Evolutionary conservation across 2,888 invertebrate species (phyloP), one percentile per base, ranked within the genome.

Genomic region (Nowickia ferox): DNA sequence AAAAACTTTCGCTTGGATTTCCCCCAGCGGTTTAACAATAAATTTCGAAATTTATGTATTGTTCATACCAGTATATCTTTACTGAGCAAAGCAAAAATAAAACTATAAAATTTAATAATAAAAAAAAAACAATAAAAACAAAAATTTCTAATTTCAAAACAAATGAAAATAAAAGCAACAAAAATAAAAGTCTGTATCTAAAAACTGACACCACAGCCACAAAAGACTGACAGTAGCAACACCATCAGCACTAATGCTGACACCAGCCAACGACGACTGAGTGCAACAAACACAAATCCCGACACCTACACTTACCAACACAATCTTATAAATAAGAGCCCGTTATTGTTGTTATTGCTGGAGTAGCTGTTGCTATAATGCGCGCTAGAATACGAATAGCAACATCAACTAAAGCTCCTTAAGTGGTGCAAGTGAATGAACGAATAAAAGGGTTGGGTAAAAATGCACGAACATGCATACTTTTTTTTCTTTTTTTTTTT

Each of bases 401-500:
- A 75, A 63, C 63, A 77, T 38, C 63, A 79, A 71, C 53, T 55
- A 38, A 72, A 51, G 65, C 57, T 83, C 51, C 57, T 59, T 53
- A 68, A 66, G 61, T 68, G 38, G 53, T 19, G 57, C 53, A 71
- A 83, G 71, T 79, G 82, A 83, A 86, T 76, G 75, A 79, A 86
- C 85, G 85, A 76, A 83, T 83, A 42, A 83, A 79, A 83, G 78
- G 85, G 71, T 86, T 75, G 82, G 78, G 74, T 59, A 75, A 69
- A 42, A 59, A 63, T 46, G 19, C 63, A 80, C 66, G 59, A 79
- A 65, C 30, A 40, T n/a, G 40, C 11, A 55, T 22, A 22, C 0
- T 13, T 22, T 8, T 15, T 2, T 48, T 13, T 48, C 1, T 48
- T 1, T 46, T 8, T 48, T 15, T 63, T 68, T 59, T 66, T 59